Evolutionary conservation across 2,113 vertebrate genomes (phyloP).

Genomic region (Scalopus aquaticus): DNA sequence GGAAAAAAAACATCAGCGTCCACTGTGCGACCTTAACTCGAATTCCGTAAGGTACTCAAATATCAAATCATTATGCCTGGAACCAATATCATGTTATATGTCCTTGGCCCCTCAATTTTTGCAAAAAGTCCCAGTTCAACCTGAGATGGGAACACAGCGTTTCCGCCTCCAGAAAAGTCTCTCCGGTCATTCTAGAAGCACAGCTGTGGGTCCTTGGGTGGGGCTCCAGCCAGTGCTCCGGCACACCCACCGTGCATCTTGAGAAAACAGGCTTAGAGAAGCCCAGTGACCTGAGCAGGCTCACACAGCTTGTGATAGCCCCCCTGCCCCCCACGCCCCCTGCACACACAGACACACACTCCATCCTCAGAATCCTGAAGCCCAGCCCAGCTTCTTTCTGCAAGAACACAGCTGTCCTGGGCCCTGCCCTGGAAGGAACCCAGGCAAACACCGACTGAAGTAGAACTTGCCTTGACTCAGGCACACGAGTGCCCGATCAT

Average conservation of each 20-base stretch:
- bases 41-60: too few species aligned
- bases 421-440: not conserved
- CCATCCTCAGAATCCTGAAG: not conserved
- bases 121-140: not conserved
- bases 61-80: too few species aligned
- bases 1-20: not conserved
- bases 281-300: not conserved
- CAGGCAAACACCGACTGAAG: not conserved
- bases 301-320: conserved; percentile 15
- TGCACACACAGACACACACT: too few species aligned
- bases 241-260: not conserved
- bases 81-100: too few species aligned
- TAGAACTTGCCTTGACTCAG: not conserved
- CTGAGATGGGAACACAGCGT: not conserved
- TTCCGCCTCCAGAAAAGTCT: conserved; percentile 1
- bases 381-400: not conserved
- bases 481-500: not conserved
- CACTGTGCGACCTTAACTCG: too few species aligned
- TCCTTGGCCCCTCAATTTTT: not conserved
- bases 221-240: not conserved
- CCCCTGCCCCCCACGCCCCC: too few species aligned
- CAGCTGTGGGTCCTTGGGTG: not conserved
- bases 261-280: not conserved
- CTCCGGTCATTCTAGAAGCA: not conserved
- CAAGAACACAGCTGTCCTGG: not conserved